Percentiles rank a stretch among this genome's conserved stretches.
These are phyloP conservation scores for Sycophaga agraensis DNA, from an alignment of 1,140 invertebrate species.

Conservation along the genomic window DNA sequence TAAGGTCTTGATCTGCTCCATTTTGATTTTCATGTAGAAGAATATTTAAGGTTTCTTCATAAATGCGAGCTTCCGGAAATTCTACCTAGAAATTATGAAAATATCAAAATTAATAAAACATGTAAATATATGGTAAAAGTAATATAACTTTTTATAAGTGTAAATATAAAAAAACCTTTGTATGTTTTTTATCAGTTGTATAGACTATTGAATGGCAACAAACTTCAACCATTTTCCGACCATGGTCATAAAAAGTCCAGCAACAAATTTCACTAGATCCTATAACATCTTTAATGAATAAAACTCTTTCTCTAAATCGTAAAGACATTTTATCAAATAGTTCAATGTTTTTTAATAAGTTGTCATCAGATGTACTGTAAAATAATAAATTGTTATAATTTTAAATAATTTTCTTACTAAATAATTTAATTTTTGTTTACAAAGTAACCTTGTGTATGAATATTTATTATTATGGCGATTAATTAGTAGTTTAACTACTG, in stretches of 20 bases:
- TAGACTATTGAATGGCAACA: slow-evolving; percentile 99
- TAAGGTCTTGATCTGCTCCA: slow-evolving; percentile 92
- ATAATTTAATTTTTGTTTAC: not conserved
- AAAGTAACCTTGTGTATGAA: slow-evolving; percentile 86
- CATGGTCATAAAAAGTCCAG: slow-evolving; percentile 98
- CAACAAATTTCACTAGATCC: slow-evolving; percentile 98
- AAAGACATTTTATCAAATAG: slow-evolving; percentile 96
- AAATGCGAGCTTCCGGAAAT: slow-evolving; percentile 97
- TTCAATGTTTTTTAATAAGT: slow-evolving; percentile 97
- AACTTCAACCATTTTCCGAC: slow-evolving; percentile 93
- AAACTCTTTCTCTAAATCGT: slow-evolving; percentile 89
- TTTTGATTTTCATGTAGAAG: slow-evolving; percentile 92
- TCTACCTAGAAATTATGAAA: slow-evolving; percentile 70
- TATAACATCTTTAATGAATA: slow-evolving; percentile 98
- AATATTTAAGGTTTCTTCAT: slow-evolving; percentile 97
- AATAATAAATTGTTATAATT: slow-evolving; percentile 22
- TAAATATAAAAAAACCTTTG: slow-evolving; percentile 70
- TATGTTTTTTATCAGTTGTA: slow-evolving; percentile 98
- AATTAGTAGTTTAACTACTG: slow-evolving; percentile 94
- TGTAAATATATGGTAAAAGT: not conserved
- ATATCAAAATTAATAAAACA: not conserved
- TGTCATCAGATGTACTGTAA: slow-evolving; percentile 93
- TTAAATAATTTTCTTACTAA: not conserved
- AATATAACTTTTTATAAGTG: not conserved
- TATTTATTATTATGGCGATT: slow-evolving; percentile 99